Evolutionary conservation across 2,797 vertebrate species (phyloP).

Genomic region (Emys orbicularis): DNA sequence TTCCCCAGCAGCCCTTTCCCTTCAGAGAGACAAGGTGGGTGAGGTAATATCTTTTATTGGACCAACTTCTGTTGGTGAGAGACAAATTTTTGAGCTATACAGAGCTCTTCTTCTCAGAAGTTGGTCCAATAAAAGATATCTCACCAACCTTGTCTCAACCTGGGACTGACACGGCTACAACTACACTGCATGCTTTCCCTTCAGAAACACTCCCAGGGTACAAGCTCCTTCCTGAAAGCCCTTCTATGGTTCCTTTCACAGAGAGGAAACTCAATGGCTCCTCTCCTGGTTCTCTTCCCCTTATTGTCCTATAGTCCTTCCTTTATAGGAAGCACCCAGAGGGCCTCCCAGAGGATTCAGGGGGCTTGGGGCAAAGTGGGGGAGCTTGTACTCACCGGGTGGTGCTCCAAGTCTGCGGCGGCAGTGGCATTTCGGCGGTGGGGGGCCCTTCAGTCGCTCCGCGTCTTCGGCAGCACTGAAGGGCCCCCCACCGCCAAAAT

Average conservation of each 20-base stretch:
- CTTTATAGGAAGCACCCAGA: background rate
- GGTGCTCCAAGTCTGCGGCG: no score
- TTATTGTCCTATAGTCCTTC: background rate
- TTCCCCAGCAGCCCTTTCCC: background rate
- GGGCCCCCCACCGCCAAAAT: no score
- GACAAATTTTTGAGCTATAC: background rate
- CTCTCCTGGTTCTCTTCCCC: background rate
- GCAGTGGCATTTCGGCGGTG: no score
- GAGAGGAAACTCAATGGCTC: background rate
- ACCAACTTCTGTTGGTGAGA: background rate
- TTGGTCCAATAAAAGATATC: background rate
- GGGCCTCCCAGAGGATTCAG: no score
- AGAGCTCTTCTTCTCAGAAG: background rate
- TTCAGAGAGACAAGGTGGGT: background rate
- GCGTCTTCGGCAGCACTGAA: no score
- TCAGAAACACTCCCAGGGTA: background rate
- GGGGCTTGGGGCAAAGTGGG: no score
- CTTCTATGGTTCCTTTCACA: background rate
- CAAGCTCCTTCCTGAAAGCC: background rate
- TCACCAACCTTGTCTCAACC: background rate
- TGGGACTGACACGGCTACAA: background rate
- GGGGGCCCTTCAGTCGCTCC: no score
- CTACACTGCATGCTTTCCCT: background rate
- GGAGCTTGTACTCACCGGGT: no score
- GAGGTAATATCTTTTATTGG: background rate